Base-by-base conservation (phyloP, 1,140 invertebrate genomes). In the Drosophila pallidifrons region DNA sequence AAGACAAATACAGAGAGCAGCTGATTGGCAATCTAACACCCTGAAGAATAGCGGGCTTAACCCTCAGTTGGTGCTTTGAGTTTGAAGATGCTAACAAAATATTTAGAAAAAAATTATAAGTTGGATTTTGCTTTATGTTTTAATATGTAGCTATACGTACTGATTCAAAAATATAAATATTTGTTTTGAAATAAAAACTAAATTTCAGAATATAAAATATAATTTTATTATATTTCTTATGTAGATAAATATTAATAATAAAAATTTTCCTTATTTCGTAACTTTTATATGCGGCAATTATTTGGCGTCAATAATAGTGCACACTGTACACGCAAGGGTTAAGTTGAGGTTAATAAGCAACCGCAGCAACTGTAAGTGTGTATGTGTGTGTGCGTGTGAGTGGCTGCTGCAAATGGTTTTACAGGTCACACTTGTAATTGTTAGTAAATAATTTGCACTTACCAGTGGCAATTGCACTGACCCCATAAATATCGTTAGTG, bases 1-100 rank as follows among this genome's bases (percentile, higher is more conserved):
- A 45, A 11, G 20, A 49, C 30, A 28, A 52, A 67, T 54, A 43
- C 8, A 11, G 41, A 43, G 38, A 35, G 32, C 59, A 60, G 55
- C 54, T 81, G 83, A 88, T 87, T 87, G 82, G 72, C 83, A 88
- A 87, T 82, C 55, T 77, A 82, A 82, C 72, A 77, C 69, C 66
- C 47, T 32, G 68, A 28, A 47, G 41, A 49, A 64, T 55, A 43
- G 15, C 35, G 46, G 52, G 10, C 11, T 67, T 64, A 85, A 72
- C 59, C 67, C 67, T n/a, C 11, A 71, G 35, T 15, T 13, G n/a
- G 0, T 43, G 7, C 1, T 3, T 11, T 11, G 10, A 41, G 38
- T 41, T n/a, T 32, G 30, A 32, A 41, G 11, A 10, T 43, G 41
- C n/a, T 43, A 43, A 13, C 41, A 43, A 43, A n/a, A 43, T 43